These are phyloP conservation scores for Uromys caudimaculatus DNA, from an alignment of 2,797 vertebrate genomes.

Conservation along the genomic window DNA sequence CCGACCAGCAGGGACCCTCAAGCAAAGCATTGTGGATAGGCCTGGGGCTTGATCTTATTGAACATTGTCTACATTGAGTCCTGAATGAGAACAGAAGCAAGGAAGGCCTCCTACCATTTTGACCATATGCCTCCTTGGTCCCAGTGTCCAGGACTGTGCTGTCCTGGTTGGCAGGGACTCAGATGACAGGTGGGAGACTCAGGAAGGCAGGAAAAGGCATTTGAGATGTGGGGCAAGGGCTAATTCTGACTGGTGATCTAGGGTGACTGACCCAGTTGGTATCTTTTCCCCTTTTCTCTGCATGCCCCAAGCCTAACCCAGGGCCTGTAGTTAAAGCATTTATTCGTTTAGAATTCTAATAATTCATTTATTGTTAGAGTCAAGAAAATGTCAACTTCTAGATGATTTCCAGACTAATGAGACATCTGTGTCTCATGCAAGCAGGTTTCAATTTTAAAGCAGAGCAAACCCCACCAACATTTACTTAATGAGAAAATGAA, in stretches of 20 bases:
- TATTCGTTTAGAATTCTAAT: conserved; percentile 50
- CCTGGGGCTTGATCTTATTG: neutral
- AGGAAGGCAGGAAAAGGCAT: conserved; percentile 50
- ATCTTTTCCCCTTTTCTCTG: conserved; percentile 11
- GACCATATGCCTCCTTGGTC: conserved; percentile 66
- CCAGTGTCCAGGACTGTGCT: neutral
- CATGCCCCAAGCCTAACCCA: neutral
- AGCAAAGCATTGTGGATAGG: conserved; percentile 20
- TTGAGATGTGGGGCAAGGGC: conserved; percentile 55
- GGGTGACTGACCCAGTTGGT: conserved; percentile 3
- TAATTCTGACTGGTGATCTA: conserved; percentile 10
- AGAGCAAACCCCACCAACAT: conserved; percentile 56
- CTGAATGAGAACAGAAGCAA: conserved; percentile 44
- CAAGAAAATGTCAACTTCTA: conserved; percentile 31
- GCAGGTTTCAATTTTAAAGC: conserved; percentile 60
- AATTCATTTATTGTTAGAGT: neutral
- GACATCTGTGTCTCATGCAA: conserved; percentile 26
- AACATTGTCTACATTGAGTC: neutral
- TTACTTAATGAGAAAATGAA: conserved; percentile 55
- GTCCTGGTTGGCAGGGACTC: conserved; percentile 24
- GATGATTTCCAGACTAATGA: conserved; percentile 55
- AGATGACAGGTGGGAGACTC: conserved; percentile 61
- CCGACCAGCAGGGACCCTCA: neutral
- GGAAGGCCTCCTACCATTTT: conserved; percentile 35
- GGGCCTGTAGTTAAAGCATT: neutral